Conservation (phyloP, 2,888 invertebrate genomes). For the Tachina grossa region DNA sequence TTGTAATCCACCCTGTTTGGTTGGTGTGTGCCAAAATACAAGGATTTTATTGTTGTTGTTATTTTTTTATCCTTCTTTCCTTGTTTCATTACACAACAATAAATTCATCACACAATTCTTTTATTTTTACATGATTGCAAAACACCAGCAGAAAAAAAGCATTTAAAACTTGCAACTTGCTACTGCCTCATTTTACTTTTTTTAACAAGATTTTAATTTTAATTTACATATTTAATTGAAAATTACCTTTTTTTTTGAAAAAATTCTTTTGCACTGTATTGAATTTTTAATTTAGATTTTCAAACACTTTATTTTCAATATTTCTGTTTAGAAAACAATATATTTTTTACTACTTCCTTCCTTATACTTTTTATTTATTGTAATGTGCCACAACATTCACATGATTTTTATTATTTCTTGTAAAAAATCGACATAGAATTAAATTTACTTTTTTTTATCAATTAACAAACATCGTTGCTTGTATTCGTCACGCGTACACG, state of each 20-base stretch:
- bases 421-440: slow-evolving; percentile 30
- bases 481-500: slow-evolving; percentile 40
- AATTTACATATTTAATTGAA: slow-evolving; percentile 3
- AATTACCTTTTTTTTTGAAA: slow-evolving; percentile 48
- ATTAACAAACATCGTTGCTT: slow-evolving; percentile 38
- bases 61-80: slow-evolving; percentile 22
- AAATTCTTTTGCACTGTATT: background rate
- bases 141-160: slow-evolving; percentile 36
- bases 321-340: slow-evolving; percentile 27
- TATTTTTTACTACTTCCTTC: slow-evolving; percentile 17
- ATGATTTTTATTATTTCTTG: slow-evolving; percentile 30
- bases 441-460: slow-evolving; percentile 40
- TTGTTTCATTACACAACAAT: slow-evolving; percentile 65
- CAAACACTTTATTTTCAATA: slow-evolving; percentile 12
- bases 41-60: slow-evolving; percentile 45
- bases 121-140: slow-evolving; percentile 38
- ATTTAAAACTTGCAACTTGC: slow-evolving; percentile 33
- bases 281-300: background rate
- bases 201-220: background rate
- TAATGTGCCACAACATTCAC: slow-evolving; percentile 50
- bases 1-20: slow-evolving; percentile 69
- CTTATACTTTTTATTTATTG: slow-evolving; percentile 13
- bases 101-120: slow-evolving; percentile 55
- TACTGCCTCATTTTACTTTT: slow-evolving; percentile 3
- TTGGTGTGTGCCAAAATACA: slow-evolving; percentile 60